Percentiles rank a stretch among this genome's conserved stretches.
phyloP scores from a whole-genome alignment of 2,113 vertebrate species.

The Gadus chalcogrammus region DNA sequence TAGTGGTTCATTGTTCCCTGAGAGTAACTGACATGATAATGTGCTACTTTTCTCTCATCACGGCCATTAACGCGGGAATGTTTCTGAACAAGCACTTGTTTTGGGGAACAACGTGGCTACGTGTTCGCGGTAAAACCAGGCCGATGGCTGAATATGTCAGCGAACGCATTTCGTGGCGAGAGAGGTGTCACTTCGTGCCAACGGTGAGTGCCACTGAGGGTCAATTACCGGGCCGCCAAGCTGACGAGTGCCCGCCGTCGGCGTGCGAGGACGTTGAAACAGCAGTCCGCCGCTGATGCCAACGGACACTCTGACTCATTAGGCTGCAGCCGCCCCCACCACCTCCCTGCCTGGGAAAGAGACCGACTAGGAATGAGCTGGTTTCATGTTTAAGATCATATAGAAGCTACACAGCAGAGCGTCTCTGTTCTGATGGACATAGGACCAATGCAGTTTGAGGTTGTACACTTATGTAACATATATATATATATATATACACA shows the following conservation, averaged over 20 bases:
- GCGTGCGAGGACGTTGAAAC: constrained; percentile 20
- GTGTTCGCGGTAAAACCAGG: not conserved
- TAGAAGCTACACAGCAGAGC: too few species aligned
- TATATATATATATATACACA: too few species aligned
- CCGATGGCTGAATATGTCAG: constrained; percentile 17
- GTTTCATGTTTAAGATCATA: too few species aligned
- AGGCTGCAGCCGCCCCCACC: constrained; percentile 16
- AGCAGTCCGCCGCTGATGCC: constrained; percentile 23
- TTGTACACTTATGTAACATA: too few species aligned
- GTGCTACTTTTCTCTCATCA: not conserved
- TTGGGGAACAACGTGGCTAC: constrained; percentile 7
- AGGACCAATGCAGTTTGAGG: too few species aligned
- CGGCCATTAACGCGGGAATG: not conserved
- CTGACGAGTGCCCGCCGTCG: constrained; percentile 43
- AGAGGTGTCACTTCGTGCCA: constrained; percentile 30
- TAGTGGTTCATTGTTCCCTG: too few species aligned
- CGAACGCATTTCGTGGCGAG: constrained; percentile 15
- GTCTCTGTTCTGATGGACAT: too few species aligned
- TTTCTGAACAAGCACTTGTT: constrained; percentile 25
- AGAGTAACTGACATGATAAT: too few species aligned
- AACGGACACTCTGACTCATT: constrained; percentile 13
- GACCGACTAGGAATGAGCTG: constrained; percentile 2
- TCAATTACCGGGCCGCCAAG: constrained; percentile 44
- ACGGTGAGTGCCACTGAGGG: constrained; percentile 24
- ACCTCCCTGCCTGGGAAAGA: constrained; percentile 23